These are phyloP conservation scores for Rhabdophis nuchalis DNA, from an alignment of 2,797 vertebrate species.

Conservation along the genomic window DNA sequence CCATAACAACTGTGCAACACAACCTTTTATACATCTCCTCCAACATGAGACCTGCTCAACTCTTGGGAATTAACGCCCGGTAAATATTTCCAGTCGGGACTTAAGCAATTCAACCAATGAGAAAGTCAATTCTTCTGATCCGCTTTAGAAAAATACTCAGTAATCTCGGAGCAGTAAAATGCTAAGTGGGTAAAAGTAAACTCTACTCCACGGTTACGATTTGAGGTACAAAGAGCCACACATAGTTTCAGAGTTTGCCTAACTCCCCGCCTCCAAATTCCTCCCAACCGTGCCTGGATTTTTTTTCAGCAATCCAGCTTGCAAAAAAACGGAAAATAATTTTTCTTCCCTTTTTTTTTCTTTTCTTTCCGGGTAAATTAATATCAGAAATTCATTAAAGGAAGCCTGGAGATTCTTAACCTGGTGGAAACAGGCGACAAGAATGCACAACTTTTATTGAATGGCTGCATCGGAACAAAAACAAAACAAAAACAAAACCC, in stretches of 20 bases:
- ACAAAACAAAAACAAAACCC: too few relatives aligned
- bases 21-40: not conserved
- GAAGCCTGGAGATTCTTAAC: not conserved
- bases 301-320: not conserved
- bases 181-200: not conserved
- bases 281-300: not conserved
- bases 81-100: not conserved
- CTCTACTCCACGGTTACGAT: not conserved
- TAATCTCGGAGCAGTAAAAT: not conserved
- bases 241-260: not conserved
- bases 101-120: not conserved
- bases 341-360: not conserved
- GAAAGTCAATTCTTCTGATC: not conserved
- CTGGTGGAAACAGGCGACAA: not conserved
- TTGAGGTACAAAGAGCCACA: not conserved
- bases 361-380: not conserved
- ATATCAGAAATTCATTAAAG: not conserved
- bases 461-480: not conserved
- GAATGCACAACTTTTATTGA: not conserved
- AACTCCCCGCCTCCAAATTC: not conserved
- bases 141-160: not conserved
- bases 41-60: not conserved
- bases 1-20: not conserved
- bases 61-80: not conserved
- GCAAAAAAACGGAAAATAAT: not conserved